Evolutionary conservation across 2,113 vertebrate species (phyloP), one percentile per base, ranked within the genome.

Genomic region (Cairina moschata): DNA sequence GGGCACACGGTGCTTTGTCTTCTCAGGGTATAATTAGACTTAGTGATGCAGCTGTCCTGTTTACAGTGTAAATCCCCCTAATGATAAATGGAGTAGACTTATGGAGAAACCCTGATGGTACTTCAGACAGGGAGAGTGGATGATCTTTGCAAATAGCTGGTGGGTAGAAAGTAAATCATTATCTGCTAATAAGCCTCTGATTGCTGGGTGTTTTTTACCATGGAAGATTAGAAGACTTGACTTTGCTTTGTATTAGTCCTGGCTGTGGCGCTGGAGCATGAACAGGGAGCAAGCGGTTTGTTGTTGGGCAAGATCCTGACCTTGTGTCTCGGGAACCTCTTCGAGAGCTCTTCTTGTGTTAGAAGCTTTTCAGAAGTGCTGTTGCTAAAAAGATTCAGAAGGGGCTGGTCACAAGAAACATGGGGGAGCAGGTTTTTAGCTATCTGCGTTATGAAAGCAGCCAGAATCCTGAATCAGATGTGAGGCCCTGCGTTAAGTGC

Each of bases 11-110:
- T 95, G 96, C 96, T 95, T 89, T 93, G 88, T 97, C 91, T 96
- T 96, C 96, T 95, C 62, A 95, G 96, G 96, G 95, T 98, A 75
- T 98, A 98, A 99, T 99, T 98, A 98, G 98, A 98, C 93, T 97
- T 97, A 96, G 96, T 97, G 98, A 98, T 97, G 95, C 97, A 91
- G 96, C 95, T 97, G 96, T 98, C 96, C 97, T 98, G 97, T 98
- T 98, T 98, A 98, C 97, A 97, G 97, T 97, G 97, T 93, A 97
- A 98, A 97, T 96, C 94, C 94, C 91, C 83, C 95, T 97, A 97
- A 98, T 97, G 98, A 98, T 97, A 96, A 97, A 98, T 97, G 91
- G 96, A 97, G 94, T 95, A 96, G 97, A 95, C 90, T 97, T 96
- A 91, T 74, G 95, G 90, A 97, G 74, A 79, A 80, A 94, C 95